Conservation (phyloP, 2,888 invertebrate genomes). For the Mantis religiosa region DNA sequence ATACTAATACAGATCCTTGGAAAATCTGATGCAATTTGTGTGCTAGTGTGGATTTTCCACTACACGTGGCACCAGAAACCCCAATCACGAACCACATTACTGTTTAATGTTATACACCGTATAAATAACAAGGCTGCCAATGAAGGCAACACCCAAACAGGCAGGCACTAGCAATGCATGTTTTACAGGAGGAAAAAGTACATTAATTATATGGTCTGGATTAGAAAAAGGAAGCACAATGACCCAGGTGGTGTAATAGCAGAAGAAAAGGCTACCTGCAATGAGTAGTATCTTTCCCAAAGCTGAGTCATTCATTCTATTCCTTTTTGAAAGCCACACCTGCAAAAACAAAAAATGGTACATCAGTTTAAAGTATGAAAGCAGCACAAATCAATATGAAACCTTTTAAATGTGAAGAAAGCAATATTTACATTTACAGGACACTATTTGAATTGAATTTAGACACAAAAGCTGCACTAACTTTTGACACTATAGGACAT, state of each 20-base stretch:
- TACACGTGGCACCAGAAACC: conserved; percentile 76
- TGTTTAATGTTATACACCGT: neutral
- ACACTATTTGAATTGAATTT: too few relatives aligned
- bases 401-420: too few relatives aligned
- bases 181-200: conserved; percentile 52
- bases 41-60: conserved; percentile 76
- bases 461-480: too few relatives aligned
- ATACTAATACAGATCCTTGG: conserved; percentile 50
- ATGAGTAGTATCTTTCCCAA: conserved; percentile 56
- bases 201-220: conserved; percentile 52
- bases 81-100: conserved; percentile 57
- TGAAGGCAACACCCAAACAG: conserved; percentile 56
- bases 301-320: conserved; percentile 35
- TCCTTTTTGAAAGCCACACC: neutral
- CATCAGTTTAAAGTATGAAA: too few relatives aligned
- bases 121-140: conserved; percentile 60
- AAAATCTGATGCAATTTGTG: conserved; percentile 49
- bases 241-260: conserved; percentile 61
- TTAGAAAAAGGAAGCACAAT: conserved; percentile 65
- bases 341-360: neutral
- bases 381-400: too few relatives aligned
- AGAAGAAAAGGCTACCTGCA: conserved; percentile 50
- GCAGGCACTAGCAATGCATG: conserved; percentile 59
- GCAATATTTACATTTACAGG: too few relatives aligned
- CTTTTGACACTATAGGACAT: too few relatives aligned